phyloP scores from a whole-genome alignment of 2,113 vertebrate species.

The Tricholaema leucomelas region DNA sequence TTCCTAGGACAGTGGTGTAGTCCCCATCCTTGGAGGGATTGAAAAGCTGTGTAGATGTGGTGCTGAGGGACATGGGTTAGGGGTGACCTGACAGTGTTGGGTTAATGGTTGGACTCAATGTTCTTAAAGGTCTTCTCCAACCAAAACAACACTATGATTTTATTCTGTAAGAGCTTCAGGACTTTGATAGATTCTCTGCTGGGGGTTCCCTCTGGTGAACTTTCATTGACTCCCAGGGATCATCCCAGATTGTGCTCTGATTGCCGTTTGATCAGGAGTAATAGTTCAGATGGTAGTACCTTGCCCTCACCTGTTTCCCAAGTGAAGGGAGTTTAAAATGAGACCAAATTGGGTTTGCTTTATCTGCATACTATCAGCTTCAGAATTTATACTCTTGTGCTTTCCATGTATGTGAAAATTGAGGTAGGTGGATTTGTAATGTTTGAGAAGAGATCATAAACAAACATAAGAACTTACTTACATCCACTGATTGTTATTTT shows the following conservation, averaged over 20 bases:
- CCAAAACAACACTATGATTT: no score
- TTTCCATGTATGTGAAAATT: not conserved
- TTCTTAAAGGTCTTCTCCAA: no score
- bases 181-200: not conserved
- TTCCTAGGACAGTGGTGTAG: no score
- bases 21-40: no score
- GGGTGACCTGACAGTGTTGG: no score
- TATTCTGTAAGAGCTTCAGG: not conserved
- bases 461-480: not conserved
- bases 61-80: no score
- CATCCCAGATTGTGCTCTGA: not conserved
- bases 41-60: no score
- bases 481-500: not conserved
- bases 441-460: not conserved
- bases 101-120: no score
- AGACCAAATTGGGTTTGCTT: not conserved
- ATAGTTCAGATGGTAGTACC: not conserved
- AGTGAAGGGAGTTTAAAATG: not conserved
- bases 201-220: not conserved
- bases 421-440: not conserved
- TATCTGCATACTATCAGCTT: not conserved
- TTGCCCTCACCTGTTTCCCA: not conserved
- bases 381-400: not conserved
- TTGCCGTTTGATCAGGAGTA: not conserved
- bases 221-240: rapidly evolving